Evolutionary conservation across 37 sponge, comb jelly and placozoan species (phyloP).

Genomic region (Axinella damicornis): DNA sequence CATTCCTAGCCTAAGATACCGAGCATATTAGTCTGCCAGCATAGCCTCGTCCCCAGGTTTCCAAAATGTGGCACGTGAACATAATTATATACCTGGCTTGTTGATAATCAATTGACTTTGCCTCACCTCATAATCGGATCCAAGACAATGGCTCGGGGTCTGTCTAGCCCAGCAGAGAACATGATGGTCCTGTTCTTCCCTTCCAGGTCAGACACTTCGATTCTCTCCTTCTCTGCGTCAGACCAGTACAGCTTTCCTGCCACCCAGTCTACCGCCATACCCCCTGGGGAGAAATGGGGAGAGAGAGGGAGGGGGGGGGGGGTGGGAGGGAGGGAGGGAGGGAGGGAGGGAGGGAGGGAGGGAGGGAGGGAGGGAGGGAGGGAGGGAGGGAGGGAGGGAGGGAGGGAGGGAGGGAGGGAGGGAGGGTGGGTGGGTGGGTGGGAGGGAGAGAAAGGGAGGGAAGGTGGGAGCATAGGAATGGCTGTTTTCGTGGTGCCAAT

Average conservation of each 20-base stretch:
- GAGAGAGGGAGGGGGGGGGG: neutral
- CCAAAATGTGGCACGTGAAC: too few species aligned
- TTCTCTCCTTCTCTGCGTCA: conserved; percentile 37
- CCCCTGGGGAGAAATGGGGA: conserved; percentile 21
- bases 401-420: conserved; percentile 6
- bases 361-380: neutral
- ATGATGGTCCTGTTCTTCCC: conserved; percentile 46
- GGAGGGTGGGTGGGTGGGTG: too few species aligned
- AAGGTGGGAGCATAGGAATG: too few species aligned
- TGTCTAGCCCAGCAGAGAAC: conserved; percentile 24
- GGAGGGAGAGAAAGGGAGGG: neutral
- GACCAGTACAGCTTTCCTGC: conserved; percentile 78
- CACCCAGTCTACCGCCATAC: conserved; percentile 88
- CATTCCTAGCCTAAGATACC: too few species aligned
- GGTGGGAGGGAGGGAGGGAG: neutral
- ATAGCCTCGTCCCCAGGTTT: too few species aligned
- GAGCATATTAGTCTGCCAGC: too few species aligned
- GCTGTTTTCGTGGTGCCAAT: too few species aligned
- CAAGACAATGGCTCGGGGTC: conserved; percentile 63
- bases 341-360: neutral
- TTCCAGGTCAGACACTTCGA: conserved; percentile 58
- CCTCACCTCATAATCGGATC: conserved; percentile 70
- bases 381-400: neutral
- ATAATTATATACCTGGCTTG: neutral
- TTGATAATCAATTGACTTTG: too few species aligned